phyloP scores from a whole-genome alignment of 1,140 invertebrate genomes.

The Ceratoteleas bidentatus region DNA sequence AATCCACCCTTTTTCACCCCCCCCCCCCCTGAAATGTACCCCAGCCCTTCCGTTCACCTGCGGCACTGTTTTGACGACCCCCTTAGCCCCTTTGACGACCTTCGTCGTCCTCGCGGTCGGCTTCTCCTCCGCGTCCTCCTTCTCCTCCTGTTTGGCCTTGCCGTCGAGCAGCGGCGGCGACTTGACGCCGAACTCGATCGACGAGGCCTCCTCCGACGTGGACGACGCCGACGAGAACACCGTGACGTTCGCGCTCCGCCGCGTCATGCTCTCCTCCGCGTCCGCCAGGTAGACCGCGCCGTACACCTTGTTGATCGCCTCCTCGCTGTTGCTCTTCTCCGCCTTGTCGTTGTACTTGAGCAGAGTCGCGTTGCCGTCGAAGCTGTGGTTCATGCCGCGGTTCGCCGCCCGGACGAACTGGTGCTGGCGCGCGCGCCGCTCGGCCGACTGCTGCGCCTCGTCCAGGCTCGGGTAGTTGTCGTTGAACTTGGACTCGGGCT shows the following conservation, averaged over 20 bases:
- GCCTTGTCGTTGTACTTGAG: slow-evolving; percentile 73
- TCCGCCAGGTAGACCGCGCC: slow-evolving; percentile 35
- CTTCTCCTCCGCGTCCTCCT: slow-evolving; percentile 22
- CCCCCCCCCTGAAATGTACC: too few species aligned
- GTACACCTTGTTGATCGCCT: slow-evolving; percentile 77
- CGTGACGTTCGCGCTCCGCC: slow-evolving; percentile 4
- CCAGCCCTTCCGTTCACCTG: too few species aligned
- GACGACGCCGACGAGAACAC: slow-evolving; percentile 44
- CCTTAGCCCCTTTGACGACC: slow-evolving; percentile 16
- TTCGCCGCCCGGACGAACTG: slow-evolving; percentile 61
- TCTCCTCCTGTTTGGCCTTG: slow-evolving; percentile 25
- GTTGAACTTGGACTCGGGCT: slow-evolving; percentile 35
- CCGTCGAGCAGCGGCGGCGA: slow-evolving; percentile 31
- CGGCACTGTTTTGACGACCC: slow-evolving; percentile 2
- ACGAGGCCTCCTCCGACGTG: slow-evolving; percentile 37
- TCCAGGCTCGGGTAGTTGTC: slow-evolving; percentile 79
- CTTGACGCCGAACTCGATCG: slow-evolving; percentile 44
- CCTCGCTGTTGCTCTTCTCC: slow-evolving; percentile 69
- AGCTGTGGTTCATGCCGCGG: slow-evolving; percentile 68
- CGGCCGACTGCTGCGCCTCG: slow-evolving; percentile 74
- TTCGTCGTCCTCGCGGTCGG: neutral
- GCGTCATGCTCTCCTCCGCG: slow-evolving; percentile 11
- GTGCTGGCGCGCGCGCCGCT: slow-evolving; percentile 72
- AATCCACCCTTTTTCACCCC: too few species aligned
- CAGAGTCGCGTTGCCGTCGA: slow-evolving; percentile 73